Evolutionary conservation across 2,797 vertebrate species (phyloP).

Genomic region (Acrossocheilus wenchowensis): DNA sequence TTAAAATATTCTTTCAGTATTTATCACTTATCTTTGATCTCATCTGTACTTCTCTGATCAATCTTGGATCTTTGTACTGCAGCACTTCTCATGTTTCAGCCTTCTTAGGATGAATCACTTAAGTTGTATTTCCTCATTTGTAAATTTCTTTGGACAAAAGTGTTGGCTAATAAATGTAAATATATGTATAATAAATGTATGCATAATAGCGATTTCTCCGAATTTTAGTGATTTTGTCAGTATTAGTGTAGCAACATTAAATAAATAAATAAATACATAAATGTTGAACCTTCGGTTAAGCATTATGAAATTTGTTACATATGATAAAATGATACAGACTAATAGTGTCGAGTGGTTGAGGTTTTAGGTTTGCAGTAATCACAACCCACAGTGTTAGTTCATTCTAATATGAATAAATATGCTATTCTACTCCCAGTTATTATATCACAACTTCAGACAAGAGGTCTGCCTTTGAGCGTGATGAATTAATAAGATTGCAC

Average conservation of each 20-base stretch:
- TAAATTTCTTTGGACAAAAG: background rate
- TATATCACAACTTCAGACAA: slow-evolving; percentile 32
- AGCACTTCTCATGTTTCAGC: background rate
- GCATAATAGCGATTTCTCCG: background rate
- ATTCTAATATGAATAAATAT: background rate
- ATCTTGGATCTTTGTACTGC: background rate
- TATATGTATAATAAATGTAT: too few relatives aligned
- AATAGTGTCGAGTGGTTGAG: background rate
- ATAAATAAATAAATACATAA: background rate
- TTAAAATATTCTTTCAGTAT: background rate
- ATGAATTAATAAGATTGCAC: slow-evolving; percentile 74
- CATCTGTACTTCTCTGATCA: background rate
- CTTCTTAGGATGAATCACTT: background rate
- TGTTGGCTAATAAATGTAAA: background rate
- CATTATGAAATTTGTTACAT: background rate
- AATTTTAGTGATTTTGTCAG: background rate
- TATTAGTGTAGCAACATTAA: background rate
- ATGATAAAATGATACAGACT: background rate
- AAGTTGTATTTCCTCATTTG: background rate
- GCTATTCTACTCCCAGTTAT: background rate
- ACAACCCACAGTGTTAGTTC: background rate
- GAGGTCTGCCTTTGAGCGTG: slow-evolving; percentile 42
- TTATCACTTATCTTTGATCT: background rate
- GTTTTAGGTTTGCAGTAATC: background rate
- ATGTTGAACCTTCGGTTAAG: background rate